Percentiles rank a stretch among this genome's conserved stretches.
Conservation (phyloP, 2,797 vertebrate species). For the Hyperoplus immaculatus region DNA sequence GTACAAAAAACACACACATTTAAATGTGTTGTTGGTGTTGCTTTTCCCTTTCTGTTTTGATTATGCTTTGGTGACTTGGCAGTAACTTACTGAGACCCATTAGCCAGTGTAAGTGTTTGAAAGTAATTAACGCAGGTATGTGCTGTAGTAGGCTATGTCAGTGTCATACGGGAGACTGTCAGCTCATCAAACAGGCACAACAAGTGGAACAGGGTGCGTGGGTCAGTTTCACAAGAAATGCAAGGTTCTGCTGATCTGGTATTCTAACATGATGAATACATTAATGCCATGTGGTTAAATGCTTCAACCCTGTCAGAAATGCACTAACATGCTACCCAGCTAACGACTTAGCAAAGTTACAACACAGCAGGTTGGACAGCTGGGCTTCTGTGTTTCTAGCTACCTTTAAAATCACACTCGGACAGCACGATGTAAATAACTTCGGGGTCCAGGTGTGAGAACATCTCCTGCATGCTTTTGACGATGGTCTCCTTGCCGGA, state of each 20-base stretch:
- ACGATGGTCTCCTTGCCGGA: constrained; percentile 86
- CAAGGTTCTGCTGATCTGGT: not conserved
- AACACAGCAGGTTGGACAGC: constrained; percentile 2
- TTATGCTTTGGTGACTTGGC: not conserved
- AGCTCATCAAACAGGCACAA: constrained; percentile 5
- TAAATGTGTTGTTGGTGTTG: not conserved
- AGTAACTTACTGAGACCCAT: not conserved
- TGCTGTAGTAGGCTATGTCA: too few relatives aligned
- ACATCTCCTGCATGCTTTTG: constrained; percentile 93
- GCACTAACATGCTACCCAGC: constrained; percentile 27
- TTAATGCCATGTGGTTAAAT: too few relatives aligned
- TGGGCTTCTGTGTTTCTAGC: constrained; percentile 21
- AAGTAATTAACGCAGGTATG: too few relatives aligned
- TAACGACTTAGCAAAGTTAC: constrained; percentile 43
- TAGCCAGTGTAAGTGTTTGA: not conserved
- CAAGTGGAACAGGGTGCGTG: constrained; percentile 12
- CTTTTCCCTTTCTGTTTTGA: not conserved
- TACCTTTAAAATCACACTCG: constrained; percentile 98
- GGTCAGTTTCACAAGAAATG: not conserved
- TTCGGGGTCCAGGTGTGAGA: constrained; percentile 94
- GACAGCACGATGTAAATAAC: constrained; percentile 95
- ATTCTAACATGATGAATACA: not conserved
- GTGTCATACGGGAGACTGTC: too few relatives aligned
- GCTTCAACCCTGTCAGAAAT: not conserved
- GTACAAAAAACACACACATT: not conserved